phyloP scores from a whole-genome alignment of 2,888 invertebrate species.

The Epicampocera succincta region DNA sequence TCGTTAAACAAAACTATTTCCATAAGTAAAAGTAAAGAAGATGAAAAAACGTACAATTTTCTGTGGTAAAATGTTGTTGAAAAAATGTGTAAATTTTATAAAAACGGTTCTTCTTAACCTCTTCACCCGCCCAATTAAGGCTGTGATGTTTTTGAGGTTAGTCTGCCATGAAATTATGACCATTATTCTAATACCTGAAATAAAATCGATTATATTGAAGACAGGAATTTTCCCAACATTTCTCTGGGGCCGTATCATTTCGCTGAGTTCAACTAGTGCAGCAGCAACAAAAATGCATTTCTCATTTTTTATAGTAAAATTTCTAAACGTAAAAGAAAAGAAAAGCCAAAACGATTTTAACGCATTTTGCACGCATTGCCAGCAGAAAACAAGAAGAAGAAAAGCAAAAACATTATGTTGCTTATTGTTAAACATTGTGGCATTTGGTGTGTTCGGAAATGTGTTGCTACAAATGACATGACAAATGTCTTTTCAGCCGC shows the following conservation, averaged over 20 bases:
- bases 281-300: constrained; percentile 26
- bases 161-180: too few relatives aligned
- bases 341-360: constrained; percentile 23
- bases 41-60: too few relatives aligned
- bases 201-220: too few relatives aligned
- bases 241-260: background rate
- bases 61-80: too few relatives aligned
- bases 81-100: too few relatives aligned
- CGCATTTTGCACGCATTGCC: constrained; percentile 57
- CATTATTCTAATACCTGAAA: too few relatives aligned
- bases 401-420: constrained; percentile 10
- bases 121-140: too few relatives aligned
- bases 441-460: constrained; percentile 50
- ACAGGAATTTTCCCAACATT: background rate
- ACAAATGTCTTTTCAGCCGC: constrained; percentile 77
- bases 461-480: constrained; percentile 78
- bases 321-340: constrained; percentile 13
- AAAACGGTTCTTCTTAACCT: too few relatives aligned
- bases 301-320: constrained; percentile 14
- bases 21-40: too few relatives aligned
- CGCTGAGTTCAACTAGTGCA: constrained; percentile 10
- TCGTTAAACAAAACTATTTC: too few relatives aligned
- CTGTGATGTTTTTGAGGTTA: too few relatives aligned
- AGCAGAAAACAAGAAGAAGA: background rate
- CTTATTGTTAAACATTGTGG: constrained; percentile 50